Percentiles rank a stretch among this genome's conserved stretches.
phyloP scores from a whole-genome alignment of 2,888 invertebrate species.

The Coronaproctus castanopsis region DNA sequence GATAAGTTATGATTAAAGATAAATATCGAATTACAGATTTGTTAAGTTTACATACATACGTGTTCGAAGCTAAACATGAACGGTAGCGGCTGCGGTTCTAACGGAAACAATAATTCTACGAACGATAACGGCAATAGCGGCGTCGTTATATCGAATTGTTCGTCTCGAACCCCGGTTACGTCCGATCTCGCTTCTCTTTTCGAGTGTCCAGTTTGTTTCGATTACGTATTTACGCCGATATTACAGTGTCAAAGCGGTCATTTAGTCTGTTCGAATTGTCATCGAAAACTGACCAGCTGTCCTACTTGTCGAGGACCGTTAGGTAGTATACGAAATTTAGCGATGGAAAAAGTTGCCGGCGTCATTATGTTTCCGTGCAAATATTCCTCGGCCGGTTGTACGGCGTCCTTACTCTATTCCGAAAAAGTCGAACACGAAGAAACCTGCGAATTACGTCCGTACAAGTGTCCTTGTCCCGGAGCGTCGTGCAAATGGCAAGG shows the following conservation, averaged over 20 bases:
- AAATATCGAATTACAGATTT: no score
- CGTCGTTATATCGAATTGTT: no score
- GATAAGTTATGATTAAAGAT: no score
- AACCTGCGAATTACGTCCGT: conserved; percentile 92
- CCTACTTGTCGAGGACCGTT: conserved; percentile 76
- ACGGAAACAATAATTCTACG: no score
- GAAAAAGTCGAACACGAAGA: conserved; percentile 98
- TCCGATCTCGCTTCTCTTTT: no score
- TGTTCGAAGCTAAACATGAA: no score
- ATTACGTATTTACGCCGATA: conserved; percentile 96
- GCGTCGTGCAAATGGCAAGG: conserved; percentile 93
- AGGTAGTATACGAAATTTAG: conserved; percentile 92
- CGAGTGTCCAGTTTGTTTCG: conserved; percentile 96
- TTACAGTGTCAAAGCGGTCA: conserved; percentile 96
- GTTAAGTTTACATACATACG: no score
- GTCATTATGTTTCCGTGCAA: conserved; percentile 98
- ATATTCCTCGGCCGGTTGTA: conserved; percentile 88
- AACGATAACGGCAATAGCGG: no score
- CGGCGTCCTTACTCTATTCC: conserved; percentile 76
- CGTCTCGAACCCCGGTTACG: no score
- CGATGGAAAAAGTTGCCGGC: conserved; percentile 98
- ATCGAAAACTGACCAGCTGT: conserved; percentile 89
- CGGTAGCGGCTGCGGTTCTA: no score
- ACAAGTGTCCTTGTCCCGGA: conserved; percentile 97
- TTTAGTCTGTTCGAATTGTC: conserved; percentile 88